Percentiles rank a stretch among this genome's conserved stretches.
Conservation (phyloP, 2,797 vertebrate species). For the Bradypodion ventrale region DNA sequence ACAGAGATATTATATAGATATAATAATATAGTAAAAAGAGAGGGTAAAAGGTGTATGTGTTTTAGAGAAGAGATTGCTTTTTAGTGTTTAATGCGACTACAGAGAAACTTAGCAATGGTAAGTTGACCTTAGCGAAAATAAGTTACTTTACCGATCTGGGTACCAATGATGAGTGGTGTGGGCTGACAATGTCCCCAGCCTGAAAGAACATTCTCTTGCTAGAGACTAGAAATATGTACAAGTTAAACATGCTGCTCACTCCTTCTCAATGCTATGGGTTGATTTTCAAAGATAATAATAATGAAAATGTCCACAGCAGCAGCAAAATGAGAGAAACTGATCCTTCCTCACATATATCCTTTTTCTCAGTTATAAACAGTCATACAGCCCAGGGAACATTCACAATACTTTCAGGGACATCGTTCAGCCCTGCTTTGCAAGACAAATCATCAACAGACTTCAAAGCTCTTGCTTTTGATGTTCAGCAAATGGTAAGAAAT, state of each 20-base stretch:
- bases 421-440: slow-evolving; percentile 69
- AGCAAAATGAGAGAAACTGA: background rate
- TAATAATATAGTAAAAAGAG: too few relatives aligned
- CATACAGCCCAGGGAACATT: slow-evolving; percentile 63
- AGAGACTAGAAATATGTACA: slow-evolving; percentile 1
- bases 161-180: too few relatives aligned
- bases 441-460: slow-evolving; percentile 73
- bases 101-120: too few relatives aligned
- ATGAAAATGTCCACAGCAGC: slow-evolving; percentile 19
- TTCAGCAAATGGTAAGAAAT: slow-evolving; percentile 76
- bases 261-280: background rate
- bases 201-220: too few relatives aligned
- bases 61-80: background rate
- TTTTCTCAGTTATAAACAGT: slow-evolving; percentile 35
- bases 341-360: slow-evolving; percentile 23
- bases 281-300: background rate
- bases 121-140: too few relatives aligned
- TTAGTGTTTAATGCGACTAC: background rate
- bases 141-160: too few relatives aligned
- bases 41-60: background rate
- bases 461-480: slow-evolving; percentile 79
- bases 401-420: slow-evolving; percentile 73
- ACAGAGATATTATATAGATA: too few relatives aligned
- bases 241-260: background rate
- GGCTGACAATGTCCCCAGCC: too few relatives aligned